A percentile compares a stretch with the other conserved stretches of the same genome.
Conservation (phyloP, 2,113 vertebrate species). For the Trachemys scripta region DNA sequence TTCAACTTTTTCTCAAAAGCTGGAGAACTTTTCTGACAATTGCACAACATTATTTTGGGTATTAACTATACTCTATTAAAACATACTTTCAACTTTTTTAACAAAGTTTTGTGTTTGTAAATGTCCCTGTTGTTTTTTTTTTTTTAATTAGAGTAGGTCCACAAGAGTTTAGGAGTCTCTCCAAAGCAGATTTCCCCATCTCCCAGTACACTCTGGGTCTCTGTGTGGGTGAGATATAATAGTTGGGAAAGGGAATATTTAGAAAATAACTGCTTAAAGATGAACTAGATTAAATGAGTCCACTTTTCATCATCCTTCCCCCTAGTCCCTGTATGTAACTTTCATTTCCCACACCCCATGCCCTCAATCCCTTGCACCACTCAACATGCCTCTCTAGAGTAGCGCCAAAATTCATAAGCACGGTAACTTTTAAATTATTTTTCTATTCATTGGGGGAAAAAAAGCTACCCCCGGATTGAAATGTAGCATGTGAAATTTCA, state of each 20-base stretch:
- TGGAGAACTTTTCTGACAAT: background rate
- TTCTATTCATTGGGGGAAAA: background rate
- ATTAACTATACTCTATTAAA: background rate
- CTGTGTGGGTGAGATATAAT: background rate
- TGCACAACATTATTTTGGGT: background rate
- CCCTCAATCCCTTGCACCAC: background rate
- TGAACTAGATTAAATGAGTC: background rate
- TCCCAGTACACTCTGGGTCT: background rate
- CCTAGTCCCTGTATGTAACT: background rate
- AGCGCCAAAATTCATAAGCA: background rate
- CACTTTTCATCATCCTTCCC: background rate
- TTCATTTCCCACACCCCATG: background rate
- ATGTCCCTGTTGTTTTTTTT: background rate
- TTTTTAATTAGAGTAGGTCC: background rate
- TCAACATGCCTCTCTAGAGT: background rate
- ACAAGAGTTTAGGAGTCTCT: background rate
- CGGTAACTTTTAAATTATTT: background rate
- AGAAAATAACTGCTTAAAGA: background rate
- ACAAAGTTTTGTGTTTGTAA: background rate
- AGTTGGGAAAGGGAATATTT: background rate
- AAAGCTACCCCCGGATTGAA: background rate
- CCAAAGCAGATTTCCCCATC: background rate
- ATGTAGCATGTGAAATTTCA: background rate
- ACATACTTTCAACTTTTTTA: background rate
- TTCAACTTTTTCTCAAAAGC: background rate